Evolutionary conservation across 2,797 vertebrate genomes (phyloP), one percentile per base, ranked within the genome.

Genomic region (Neosilurus hyrtlii): DNA sequence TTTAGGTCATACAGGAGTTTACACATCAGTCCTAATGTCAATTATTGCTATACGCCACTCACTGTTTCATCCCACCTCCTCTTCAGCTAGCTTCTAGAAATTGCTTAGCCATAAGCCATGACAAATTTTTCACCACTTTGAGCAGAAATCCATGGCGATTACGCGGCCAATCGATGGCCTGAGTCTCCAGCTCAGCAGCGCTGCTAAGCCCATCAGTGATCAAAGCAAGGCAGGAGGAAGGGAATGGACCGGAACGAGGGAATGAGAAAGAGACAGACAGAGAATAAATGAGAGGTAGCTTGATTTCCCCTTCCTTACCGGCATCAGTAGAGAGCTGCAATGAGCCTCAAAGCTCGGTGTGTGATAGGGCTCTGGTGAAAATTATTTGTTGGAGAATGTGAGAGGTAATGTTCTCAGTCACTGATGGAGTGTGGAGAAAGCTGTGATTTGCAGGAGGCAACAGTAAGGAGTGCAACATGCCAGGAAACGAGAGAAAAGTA

Each of bases 121-220:
- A 85, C 86, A 84, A 86, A 89, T 86, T 87, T 87, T 87, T 89
- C 83, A 87, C 83, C 88, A 87, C 85, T 87, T 87, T 86, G 82
- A 86, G 88, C 88, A 89, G 87, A 89, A 89, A 89, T 89, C 88
- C 85, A 89, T 89, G 88, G 67, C 85, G 86, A 86, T 89, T 87
- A 89, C 57, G 80, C 67, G 71, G 86, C 71, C 86, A 82, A 87
- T 87, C 85, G 86, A 89, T 89, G 86, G 72, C 72, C 84, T 59
- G 80, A 81, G 84, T 88, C 87, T 86, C 82, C 83, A 65, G 86
- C 84, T 85, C 80, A 82, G 85, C 77, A 30, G 82, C 51, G 84
- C 74, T 88, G 84, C 85, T 85, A 88, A 88, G 82, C 77, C 85
- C 86, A 88, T 86, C 87, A 86, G 82, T 87, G 87, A 86, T 87